These are phyloP conservation scores for Crocidura indochinensis DNA, from an alignment of 2,797 vertebrate genomes.

Conservation along the genomic window DNA sequence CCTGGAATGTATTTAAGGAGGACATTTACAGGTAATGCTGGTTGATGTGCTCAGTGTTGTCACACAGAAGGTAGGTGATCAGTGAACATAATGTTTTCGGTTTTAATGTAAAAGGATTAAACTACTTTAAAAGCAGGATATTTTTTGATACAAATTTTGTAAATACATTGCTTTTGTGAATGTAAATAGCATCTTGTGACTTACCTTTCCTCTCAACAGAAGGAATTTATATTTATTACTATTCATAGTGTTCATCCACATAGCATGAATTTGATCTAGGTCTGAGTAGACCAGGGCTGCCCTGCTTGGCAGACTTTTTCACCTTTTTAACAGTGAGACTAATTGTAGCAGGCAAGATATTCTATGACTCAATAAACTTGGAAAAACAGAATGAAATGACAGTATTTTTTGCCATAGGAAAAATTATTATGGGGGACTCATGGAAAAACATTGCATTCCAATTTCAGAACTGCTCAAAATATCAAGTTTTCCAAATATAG, in stretches of 20 bases:
- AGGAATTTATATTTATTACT: background rate
- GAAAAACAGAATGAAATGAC: constrained; percentile 60
- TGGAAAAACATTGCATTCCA: constrained; percentile 77
- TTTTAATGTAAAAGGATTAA: background rate
- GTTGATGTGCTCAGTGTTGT: background rate
- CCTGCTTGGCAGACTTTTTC: background rate
- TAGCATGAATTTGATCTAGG: background rate
- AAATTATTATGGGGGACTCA: constrained; percentile 65
- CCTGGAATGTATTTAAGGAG: background rate
- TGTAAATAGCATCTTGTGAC: too few species aligned
- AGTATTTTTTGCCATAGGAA: constrained; percentile 68
- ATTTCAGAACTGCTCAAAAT: constrained; percentile 74
- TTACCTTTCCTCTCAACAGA: background rate
- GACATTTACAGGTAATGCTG: background rate
- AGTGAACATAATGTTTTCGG: background rate
- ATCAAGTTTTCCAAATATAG: constrained; percentile 74
- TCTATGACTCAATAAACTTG: constrained; percentile 23
- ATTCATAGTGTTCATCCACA: background rate
- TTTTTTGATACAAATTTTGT: background rate
- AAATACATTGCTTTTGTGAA: background rate
- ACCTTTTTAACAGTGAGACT: constrained; percentile 11
- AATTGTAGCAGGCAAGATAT: constrained; percentile 4
- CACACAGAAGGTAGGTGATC: background rate
- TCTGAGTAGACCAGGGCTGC: constrained; percentile 8
- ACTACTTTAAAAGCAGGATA: background rate